Evolutionary conservation across 2,888 invertebrate genomes (phyloP), one percentile per base, ranked within the genome.

Genomic region (Galeopsomyia nigrocyanea): DNA sequence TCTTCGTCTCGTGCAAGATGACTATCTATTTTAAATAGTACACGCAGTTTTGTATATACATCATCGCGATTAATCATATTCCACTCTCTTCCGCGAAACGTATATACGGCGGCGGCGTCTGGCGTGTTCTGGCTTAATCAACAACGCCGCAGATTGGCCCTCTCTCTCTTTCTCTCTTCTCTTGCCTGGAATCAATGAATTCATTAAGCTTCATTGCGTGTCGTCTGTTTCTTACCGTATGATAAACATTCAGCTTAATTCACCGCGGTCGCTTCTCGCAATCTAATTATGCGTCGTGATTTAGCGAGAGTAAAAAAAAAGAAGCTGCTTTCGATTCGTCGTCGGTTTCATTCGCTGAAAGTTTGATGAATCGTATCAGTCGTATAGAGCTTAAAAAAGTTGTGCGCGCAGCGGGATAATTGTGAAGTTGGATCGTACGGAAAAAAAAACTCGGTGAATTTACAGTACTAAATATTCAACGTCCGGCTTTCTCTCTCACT

Each of bases 1-100:
- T 26, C 39, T 60, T 50, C 26, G 16, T 16, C 55, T 51, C 49
- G 5, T 65, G 50, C 31, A 53, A 71, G 70, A 71, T 71, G 46
- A 26, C 49, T 65, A 71, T 71, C 60, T 60, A 55, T 71, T 66
- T 66, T 71, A 66, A 71, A 71, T 61, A 71, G 46, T 39, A 56
- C 51, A 61, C 16, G 51, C 51, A 50, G 14, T 26, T 49, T n/a
- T 19, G 31, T 7, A 22, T 17, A 62, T 26, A 19, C 26, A 19
- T 9, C 14, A 60, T 61, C 51, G 63, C 58, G 51, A 74, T 70
- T 67, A 70, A 67, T 69, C 68, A 73, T 49, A 67, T 70, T 57
- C 46, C 68, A n/a, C 10, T 39, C 19, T 53, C 22, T 66, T 70
- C 63, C n/a, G 26, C 10, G 61, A 63, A 67, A 26, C 21, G 39